Evolutionary conservation across 2,113 vertebrate species (phyloP).

Genomic region (Cottus gobio): DNA sequence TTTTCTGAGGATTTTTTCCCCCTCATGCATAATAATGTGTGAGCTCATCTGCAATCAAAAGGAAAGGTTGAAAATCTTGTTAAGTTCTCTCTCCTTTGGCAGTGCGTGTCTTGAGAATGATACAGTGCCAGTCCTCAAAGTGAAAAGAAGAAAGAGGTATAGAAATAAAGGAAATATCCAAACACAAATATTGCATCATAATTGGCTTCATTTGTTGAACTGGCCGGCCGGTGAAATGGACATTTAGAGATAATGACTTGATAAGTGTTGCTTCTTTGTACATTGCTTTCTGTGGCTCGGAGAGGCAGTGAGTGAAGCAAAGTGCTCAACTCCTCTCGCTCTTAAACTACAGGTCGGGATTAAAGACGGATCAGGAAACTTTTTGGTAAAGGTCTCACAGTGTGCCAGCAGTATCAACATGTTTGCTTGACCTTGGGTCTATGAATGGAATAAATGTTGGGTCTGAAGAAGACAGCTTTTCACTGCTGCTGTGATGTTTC

Average conservation of each 20-base stretch:
- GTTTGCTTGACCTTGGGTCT: conserved; percentile 47
- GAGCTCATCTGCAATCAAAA: conserved; percentile 62
- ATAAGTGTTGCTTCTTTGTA: not conserved
- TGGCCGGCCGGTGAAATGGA: not conserved
- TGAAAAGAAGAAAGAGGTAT: conserved; percentile 13
- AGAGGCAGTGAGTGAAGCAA: conserved; percentile 9
- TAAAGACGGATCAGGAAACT: conserved; percentile 27
- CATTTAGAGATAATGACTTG: conserved; percentile 1
- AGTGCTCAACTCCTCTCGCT: conserved; percentile 18
- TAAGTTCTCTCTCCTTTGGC: conserved; percentile 43
- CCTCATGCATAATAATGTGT: conserved; percentile 62
- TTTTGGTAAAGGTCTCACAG: conserved; percentile 21
- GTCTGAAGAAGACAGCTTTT: conserved; percentile 12
- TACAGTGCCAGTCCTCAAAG: not conserved
- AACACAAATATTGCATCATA: conserved; percentile 21
- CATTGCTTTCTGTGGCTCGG: not conserved
- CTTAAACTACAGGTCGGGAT: conserved; percentile 4
- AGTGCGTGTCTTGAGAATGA: conserved; percentile 20
- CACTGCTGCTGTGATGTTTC: conserved; percentile 9
- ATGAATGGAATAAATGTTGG: conserved; percentile 23
- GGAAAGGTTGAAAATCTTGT: conserved; percentile 55
- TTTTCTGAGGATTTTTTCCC: conserved; percentile 31
- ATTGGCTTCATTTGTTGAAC: conserved; percentile 27
- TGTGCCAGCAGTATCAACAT: conserved; percentile 28
- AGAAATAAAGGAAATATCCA: conserved; percentile 14